Evolutionary conservation across 2,888 invertebrate species (phyloP).

Genomic region (Ceramica pisi): DNA sequence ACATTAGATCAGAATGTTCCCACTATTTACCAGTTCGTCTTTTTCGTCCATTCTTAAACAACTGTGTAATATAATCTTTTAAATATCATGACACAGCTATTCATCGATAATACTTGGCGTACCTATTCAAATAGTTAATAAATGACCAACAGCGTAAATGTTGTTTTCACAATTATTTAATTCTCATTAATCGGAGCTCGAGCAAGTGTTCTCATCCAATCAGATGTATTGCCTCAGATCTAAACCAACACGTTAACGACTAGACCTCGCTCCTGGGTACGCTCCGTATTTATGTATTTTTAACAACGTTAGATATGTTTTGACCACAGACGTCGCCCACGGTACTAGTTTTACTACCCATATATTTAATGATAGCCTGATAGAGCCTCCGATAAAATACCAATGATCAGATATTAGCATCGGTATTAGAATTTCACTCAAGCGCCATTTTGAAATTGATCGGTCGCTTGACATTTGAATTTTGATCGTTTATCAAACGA

Average conservation of each 20-base stretch:
- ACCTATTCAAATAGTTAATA: conserved; percentile 9
- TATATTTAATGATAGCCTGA: conserved; percentile 64
- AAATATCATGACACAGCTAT: not conserved
- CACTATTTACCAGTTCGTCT: not conserved
- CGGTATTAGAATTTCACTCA: conserved; percentile 56
- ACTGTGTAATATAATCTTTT: not conserved
- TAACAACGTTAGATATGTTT: conserved; percentile 66
- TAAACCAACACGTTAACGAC: conserved; percentile 51
- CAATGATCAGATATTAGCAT: conserved; percentile 61
- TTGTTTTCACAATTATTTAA: conserved; percentile 47
- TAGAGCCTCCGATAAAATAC: conserved; percentile 62
- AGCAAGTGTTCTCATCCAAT: conserved; percentile 40
- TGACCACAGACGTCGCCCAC: conserved; percentile 64
- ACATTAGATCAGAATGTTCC: not conserved
- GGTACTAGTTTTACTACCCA: conserved; percentile 62
- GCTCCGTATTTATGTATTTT: conserved; percentile 61
- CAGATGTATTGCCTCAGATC: conserved; percentile 41
- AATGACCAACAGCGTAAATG: conserved; percentile 19
- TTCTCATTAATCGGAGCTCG: conserved; percentile 30
- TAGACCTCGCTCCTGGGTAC: conserved; percentile 57
- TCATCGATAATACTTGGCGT: not conserved
- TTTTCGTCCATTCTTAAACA: not conserved
- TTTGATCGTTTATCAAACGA: conserved; percentile 50
- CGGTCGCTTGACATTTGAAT: conserved; percentile 48
- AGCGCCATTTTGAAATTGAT: conserved; percentile 61